Conservation (phyloP, 2,888 invertebrate genomes). For the Epistrophella euchroma region DNA sequence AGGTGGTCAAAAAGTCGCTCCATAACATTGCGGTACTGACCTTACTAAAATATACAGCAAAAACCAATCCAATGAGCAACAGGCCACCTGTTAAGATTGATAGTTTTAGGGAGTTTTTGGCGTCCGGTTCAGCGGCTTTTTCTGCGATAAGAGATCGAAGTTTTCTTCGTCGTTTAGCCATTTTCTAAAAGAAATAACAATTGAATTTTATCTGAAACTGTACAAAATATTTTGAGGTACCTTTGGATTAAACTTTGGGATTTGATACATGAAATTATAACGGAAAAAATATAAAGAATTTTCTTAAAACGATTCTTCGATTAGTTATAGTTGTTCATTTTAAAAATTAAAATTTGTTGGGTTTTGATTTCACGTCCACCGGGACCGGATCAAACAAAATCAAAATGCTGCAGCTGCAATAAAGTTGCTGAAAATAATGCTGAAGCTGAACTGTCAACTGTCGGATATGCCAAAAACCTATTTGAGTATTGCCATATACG, state of each 20-base stretch:
- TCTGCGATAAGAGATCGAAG: slow-evolving; percentile 46
- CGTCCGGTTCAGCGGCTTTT: not conserved
- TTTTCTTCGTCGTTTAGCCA: slow-evolving; percentile 51
- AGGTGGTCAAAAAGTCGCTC: slow-evolving; percentile 70
- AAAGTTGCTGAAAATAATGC: too few species aligned
- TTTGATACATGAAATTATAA: slow-evolving; percentile 19
- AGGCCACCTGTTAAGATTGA: not conserved
- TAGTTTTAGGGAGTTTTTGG: not conserved
- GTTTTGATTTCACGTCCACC: not conserved
- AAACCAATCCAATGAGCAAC: not conserved
- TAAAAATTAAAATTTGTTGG: not conserved
- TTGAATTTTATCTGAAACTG: not conserved
- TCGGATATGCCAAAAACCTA: too few species aligned
- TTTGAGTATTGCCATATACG: too few species aligned
- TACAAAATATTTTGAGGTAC: slow-evolving; percentile 7
- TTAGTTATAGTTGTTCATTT: too few species aligned
- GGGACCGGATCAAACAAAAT: too few species aligned
- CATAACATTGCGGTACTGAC: slow-evolving; percentile 8
- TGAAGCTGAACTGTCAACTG: too few species aligned
- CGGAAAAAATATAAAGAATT: not conserved
- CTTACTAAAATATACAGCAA: slow-evolving; percentile 13
- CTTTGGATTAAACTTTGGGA: slow-evolving; percentile 37
- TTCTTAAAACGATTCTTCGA: not conserved
- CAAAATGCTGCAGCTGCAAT: too few species aligned
- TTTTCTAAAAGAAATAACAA: slow-evolving; percentile 29